Percentiles rank a stretch among this genome's conserved stretches.
phyloP scores from a whole-genome alignment of 1,140 invertebrate species.

The Archegozetes longisetosus region DNA sequence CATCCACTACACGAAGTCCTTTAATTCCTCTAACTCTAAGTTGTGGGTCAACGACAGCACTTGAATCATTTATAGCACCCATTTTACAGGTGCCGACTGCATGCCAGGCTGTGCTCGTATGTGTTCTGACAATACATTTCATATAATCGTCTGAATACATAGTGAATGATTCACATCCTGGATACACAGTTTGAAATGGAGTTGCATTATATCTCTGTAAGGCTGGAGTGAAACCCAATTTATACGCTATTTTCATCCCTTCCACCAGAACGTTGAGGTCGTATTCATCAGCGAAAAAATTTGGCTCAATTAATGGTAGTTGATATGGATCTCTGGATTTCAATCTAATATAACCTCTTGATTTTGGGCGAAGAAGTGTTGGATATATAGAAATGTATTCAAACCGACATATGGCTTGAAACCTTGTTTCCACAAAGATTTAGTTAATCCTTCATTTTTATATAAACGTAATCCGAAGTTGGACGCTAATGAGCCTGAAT shows the following conservation, averaged over 20 bases:
- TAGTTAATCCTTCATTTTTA: constrained; percentile 53
- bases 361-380: constrained; percentile 48
- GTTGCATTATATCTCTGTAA: constrained; percentile 49
- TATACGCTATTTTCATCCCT: constrained; percentile 31
- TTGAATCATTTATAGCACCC: constrained; percentile 47
- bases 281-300: constrained; percentile 60
- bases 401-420: constrained; percentile 20
- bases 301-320: constrained; percentile 76
- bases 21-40: constrained; percentile 27
- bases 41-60: constrained; percentile 40
- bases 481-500: constrained; percentile 31
- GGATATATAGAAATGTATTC: constrained; percentile 45
- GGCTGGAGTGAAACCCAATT: constrained; percentile 29
- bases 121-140: constrained; percentile 50
- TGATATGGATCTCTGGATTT: constrained; percentile 64
- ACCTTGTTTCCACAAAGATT: constrained; percentile 40
- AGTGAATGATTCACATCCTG: constrained; percentile 51
- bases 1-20: constrained; percentile 22
- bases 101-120: constrained; percentile 59
- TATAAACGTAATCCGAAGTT: constrained; percentile 47
- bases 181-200: constrained; percentile 49
- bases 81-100: constrained; percentile 68
- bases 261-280: constrained; percentile 61
- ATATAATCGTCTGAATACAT: constrained; percentile 61
- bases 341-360: constrained; percentile 57